A percentile compares a stretch with the other conserved stretches of the same genome.
These are phyloP conservation scores for Notoglanidium macrostoma DNA, from an alignment of 2,797 vertebrate species.

Conservation along the genomic window DNA sequence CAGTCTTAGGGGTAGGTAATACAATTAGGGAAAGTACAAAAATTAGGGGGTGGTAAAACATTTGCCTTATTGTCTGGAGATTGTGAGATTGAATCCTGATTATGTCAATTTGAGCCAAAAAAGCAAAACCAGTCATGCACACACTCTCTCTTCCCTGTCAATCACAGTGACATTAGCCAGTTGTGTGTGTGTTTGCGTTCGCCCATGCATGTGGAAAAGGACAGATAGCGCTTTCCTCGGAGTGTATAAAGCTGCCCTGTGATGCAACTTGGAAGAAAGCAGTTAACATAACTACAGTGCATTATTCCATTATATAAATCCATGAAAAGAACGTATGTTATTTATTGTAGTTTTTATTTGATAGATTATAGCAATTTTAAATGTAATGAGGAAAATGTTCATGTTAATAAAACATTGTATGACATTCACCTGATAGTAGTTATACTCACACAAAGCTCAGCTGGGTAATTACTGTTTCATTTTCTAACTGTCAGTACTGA, in stretches of 20 bases:
- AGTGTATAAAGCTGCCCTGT: not conserved
- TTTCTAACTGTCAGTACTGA: conserved; percentile 13
- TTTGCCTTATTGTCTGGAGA: not conserved
- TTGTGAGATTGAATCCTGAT: not conserved
- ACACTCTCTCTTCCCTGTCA: not conserved
- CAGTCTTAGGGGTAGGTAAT: not conserved
- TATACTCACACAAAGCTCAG: not conserved
- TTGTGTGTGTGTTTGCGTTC: not conserved
- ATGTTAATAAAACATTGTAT: conserved; percentile 2
- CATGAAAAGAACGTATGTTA: not conserved
- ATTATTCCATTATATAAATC: not conserved
- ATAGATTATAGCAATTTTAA: conserved; percentile 4
- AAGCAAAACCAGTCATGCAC: too few relatives aligned
- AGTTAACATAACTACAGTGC: not conserved
- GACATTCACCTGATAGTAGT: not conserved
- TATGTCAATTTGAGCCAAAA: not conserved
- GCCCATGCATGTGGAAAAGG: not conserved
- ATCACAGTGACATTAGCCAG: not conserved
- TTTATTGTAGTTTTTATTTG: not conserved
- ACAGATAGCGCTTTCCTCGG: not conserved
- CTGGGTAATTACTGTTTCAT: conserved; percentile 22
- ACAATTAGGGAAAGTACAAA: not conserved
- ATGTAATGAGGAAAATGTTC: conserved; percentile 7
- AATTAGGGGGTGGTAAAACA: not conserved
- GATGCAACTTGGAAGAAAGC: not conserved